These are phyloP conservation scores for Peromyscus nudipes DNA, from an alignment of 2,797 vertebrate genomes.

Conservation along the genomic window DNA sequence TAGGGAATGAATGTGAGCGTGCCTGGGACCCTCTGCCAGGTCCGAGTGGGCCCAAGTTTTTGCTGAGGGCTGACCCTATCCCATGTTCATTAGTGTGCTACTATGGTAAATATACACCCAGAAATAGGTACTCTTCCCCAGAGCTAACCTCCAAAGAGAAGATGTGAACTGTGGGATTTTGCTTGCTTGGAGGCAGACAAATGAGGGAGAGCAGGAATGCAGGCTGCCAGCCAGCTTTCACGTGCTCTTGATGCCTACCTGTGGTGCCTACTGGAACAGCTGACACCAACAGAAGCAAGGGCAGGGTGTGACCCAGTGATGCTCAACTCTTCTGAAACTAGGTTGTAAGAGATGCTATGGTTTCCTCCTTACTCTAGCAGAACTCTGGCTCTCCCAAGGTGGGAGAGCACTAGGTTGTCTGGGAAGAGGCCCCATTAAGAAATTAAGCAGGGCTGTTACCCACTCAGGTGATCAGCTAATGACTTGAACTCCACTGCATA, in stretches of 20 bases:
- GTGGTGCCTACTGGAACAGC: accelerated
- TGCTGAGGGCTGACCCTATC: not conserved
- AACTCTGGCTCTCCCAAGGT: not conserved
- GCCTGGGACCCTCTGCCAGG: not conserved
- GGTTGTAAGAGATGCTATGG: not conserved
- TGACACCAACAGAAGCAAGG: not conserved
- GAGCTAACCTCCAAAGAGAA: not conserved
- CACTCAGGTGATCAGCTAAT: not conserved
- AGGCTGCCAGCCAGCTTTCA: not conserved
- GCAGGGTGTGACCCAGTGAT: not conserved
- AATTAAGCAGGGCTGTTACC: not conserved
- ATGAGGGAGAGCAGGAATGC: not conserved
- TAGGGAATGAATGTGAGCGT: too few relatives aligned
- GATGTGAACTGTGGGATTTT: not conserved
- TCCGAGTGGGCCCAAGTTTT: not conserved
- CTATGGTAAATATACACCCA: not conserved
- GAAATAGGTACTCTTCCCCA: not conserved
- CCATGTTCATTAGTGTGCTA: not conserved
- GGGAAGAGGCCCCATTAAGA: not conserved
- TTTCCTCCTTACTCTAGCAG: not conserved
- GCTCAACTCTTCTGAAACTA: not conserved
- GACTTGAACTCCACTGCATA: not conserved
- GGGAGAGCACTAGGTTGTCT: not conserved
- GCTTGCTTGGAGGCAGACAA: not conserved
- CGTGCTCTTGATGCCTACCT: not conserved